Evolutionary conservation across 2,113 vertebrate genomes (phyloP), one percentile per base, ranked within the genome.

Genomic region (Pavo muticus): DNA sequence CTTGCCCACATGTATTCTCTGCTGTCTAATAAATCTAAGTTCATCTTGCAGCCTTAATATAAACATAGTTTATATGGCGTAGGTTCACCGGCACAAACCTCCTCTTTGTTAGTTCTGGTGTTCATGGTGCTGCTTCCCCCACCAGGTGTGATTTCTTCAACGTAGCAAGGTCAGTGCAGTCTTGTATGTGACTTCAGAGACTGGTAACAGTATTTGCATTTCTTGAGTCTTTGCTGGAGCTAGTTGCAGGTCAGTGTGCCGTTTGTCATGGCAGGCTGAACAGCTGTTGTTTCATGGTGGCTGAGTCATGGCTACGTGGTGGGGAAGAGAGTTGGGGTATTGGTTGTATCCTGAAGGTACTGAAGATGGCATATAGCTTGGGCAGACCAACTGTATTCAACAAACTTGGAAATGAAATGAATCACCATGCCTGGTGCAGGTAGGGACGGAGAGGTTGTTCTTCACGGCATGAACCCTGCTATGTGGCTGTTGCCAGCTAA

Each of bases 81-180:
- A 65, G 39, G n/a, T 39, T 82, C 90, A 67, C 24, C 64, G 27
- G 11, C 42, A 69, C 56, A 86, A 80, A 39, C 48, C 4, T 70
- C 61, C 5, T 74, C 48, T 40, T 11, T 14, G 4, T 74, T 92
- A 45, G 5, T 42, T 10, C 48, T 57, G 67, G 16, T 56, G 8
- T 75, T 94, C 25, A n/a, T 74, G 21, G 47, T 30, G 32, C 81
- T 78, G n/a, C 35, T 84, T 69, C 68, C 7, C 47, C 39, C 30
- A n/a, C 25, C 1, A 4, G 19, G 37, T 30, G 32, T 25, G 10
- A 17, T 72, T 92, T 75, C 69, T 37, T 48, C 75, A 11, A 14
- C 0, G 0, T 21, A 8, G 44, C 40, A 48, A 15, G 23, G 21
- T 52, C 59, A 69, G 0, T 0, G 4, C 13, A 13, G 6, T 44